A percentile compares a stretch with the other conserved stretches of the same genome.
Evolutionary conservation across 2,888 invertebrate species (phyloP).

Genomic region (Dynastes hyllus): DNA sequence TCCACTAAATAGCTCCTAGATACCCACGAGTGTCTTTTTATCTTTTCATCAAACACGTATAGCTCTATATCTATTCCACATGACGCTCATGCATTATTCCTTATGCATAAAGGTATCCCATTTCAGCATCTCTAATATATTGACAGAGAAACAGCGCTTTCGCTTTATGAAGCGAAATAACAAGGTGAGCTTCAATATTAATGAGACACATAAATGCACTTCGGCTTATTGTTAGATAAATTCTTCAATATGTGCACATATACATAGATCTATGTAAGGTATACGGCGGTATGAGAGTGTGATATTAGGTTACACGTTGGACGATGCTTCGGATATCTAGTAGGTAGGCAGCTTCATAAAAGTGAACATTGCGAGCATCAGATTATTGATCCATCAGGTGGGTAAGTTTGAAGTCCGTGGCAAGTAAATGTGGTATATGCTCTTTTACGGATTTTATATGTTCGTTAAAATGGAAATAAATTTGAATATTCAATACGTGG

Average conservation of each 20-base stretch:
- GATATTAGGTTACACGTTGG: too few relatives aligned
- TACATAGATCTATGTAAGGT: slow-evolving; percentile 1
- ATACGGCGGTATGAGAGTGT: neutral
- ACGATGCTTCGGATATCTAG: too few relatives aligned
- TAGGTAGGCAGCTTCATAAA: too few relatives aligned
- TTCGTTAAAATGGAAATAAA: too few relatives aligned
- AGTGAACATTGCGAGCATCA: too few relatives aligned
- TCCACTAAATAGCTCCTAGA: neutral
- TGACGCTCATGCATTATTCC: neutral
- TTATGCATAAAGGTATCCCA: neutral
- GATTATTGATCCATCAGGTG: too few relatives aligned
- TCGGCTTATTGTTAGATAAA: neutral
- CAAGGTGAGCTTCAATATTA: slow-evolving; percentile 15
- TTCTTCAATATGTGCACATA: neutral
- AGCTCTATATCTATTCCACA: neutral
- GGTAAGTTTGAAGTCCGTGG: too few relatives aligned
- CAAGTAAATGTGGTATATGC: too few relatives aligned
- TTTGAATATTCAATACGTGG: too few relatives aligned
- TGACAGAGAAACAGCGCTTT: neutral
- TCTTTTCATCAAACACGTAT: neutral
- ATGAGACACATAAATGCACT: slow-evolving; percentile 25
- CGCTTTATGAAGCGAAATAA: slow-evolving; percentile 8
- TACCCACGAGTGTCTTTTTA: neutral
- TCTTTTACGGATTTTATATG: too few relatives aligned
- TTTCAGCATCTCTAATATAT: neutral